Evolutionary conservation across 2,797 vertebrate genomes (phyloP), one percentile per base, ranked within the genome.

Genomic region (Okamejei kenojei): DNA sequence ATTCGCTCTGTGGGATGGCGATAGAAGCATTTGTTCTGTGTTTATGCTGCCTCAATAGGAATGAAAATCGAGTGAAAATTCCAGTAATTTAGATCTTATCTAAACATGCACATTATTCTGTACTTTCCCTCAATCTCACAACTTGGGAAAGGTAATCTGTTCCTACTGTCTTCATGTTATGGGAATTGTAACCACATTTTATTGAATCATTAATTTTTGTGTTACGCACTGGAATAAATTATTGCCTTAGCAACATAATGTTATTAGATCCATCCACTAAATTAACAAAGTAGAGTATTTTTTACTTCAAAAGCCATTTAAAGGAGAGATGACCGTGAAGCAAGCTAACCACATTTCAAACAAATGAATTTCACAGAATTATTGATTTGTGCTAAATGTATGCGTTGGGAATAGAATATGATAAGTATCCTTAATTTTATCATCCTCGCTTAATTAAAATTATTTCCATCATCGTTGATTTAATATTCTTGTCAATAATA

Each of bases 221-320:
- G 65, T 74, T 73, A 73, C 73, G 68, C 90, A 91, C 90, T 91
- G 90, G 65, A 91, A 35, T 9, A 73, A 74, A 74, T 91, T 38
- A 73, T 91, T 91, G 90, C 90, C 90, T 91, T 74, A 91, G 9
- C 21, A 73, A 91, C 68, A 91, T 45, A 74, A 11, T 91, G 32
- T 74, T 23, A 35, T 74, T 7, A 45, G 71, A 91, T 91, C 68
- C 71, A 91, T 9, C 23, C 35, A 54, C 26, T 54, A 8, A 23
- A 29, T 21, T 63, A 19, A 32, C 15, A 63, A 63, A 13, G n/a
- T 63, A 65, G 63, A 35, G 13, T 58, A 17, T 54, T 92, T 92
- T 86, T 74, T 54, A 54, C 23, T 76, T 92, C 10, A 21, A 6
- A 54, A 29, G 54, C 11, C 45, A 45, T 6, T 54, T 92, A 92